Evolutionary conservation across 2,113 vertebrate genomes (phyloP), one percentile per base, ranked within the genome.

Genomic region (Trichomycterus rosablanca): DNA sequence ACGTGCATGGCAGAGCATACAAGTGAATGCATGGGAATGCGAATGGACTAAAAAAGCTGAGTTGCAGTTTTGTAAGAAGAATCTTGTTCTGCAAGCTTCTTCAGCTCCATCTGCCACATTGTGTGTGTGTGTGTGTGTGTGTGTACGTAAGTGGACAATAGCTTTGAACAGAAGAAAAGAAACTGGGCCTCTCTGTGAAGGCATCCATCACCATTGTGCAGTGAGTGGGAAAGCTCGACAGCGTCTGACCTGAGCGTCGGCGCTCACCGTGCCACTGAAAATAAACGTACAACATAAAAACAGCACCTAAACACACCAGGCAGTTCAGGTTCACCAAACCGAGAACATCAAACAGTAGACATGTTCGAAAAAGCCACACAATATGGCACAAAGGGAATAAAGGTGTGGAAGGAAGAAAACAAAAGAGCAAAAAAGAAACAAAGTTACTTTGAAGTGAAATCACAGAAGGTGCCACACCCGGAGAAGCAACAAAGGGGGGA

Each of bases 131-230:
- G 39, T 40, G n/a, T 12, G 11, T 74, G 39, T 46, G 45, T 63
- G 45, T 53, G 28, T 18, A 14, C 46, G 19, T 11, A 28, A 18
- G 46, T 32, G 26, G 28, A 60, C 56, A 71, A 40, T 40, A n/a
- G 37, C 37, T 40, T 40, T 1, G 12, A 14, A 14, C 37, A n/a
- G 37, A 40, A 40, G 14, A 40, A 40, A 40, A 15, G 37, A 14
- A n/a, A 14, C 14, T 40, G 12, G 37, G 37, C 37, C 37, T 40
- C 65, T 20, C 24, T 57, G 52, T 45, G 69, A 66, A 71, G 58
- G 57, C 63, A 58, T 72, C 44, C 23, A 28, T 14, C 2, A 4
- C 43, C 32, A 34, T 50, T 68, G 66, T 56, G 30, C 20, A 15
- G 2, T 20, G 18, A 60, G 53, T 28, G 15, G 45, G 48, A 59